These are phyloP conservation scores for Bhutanitis thaidina DNA, from an alignment of 2,888 invertebrate genomes.

Conservation along the genomic window DNA sequence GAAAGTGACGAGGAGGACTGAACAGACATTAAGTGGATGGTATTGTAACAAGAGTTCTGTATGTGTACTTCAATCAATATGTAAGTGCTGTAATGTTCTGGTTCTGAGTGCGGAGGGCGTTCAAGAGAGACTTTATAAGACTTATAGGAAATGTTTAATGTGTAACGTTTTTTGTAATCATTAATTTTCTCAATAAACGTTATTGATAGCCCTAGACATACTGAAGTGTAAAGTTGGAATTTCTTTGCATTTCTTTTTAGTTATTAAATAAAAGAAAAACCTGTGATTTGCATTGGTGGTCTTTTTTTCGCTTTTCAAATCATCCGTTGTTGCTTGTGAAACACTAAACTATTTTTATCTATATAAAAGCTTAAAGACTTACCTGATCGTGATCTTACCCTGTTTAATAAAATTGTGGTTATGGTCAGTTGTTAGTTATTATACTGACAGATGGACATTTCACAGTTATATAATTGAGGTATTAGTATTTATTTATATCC, in stretches of 20 bases:
- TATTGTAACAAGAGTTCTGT: slow-evolving; percentile 14
- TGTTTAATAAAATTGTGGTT: too few species aligned
- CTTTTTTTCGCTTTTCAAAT: slow-evolving; percentile 39
- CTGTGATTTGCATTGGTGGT: slow-evolving; percentile 71
- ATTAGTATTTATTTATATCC: too few species aligned
- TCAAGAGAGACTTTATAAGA: slow-evolving; percentile 73
- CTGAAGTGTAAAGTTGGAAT: slow-evolving; percentile 71
- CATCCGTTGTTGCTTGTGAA: neutral
- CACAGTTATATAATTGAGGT: too few species aligned
- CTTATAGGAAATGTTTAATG: slow-evolving; percentile 77
- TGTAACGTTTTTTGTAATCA: slow-evolving; percentile 78
- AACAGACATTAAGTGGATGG: slow-evolving; percentile 16
- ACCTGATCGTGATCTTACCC: too few species aligned
- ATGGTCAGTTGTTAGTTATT: too few species aligned
- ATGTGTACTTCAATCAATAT: slow-evolving; percentile 35
- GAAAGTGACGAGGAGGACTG: slow-evolving; percentile 17
- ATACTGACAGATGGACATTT: too few species aligned
- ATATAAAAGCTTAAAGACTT: too few species aligned
- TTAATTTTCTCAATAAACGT: slow-evolving; percentile 67
- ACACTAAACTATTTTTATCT: too few species aligned
- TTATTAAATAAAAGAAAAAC: slow-evolving; percentile 73
- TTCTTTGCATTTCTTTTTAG: slow-evolving; percentile 78
- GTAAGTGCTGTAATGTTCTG: slow-evolving; percentile 65
- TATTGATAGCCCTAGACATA: slow-evolving; percentile 73
- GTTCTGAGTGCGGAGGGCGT: slow-evolving; percentile 54